These are phyloP conservation scores for Sminthurinus signatus DNA, from an alignment of 1,140 invertebrate species.

Conservation along the genomic window DNA sequence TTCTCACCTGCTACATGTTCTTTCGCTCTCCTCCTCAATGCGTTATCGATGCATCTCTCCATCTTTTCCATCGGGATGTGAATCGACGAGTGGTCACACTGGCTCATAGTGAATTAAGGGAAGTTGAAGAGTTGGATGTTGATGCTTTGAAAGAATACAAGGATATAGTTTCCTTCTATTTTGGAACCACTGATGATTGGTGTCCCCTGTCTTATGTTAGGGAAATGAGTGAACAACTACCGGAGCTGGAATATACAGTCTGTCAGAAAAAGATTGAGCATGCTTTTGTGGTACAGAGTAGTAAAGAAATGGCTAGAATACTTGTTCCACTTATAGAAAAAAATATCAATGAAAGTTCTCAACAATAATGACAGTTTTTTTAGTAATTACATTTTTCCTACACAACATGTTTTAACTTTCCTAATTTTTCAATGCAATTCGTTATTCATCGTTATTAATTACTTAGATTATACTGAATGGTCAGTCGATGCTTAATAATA, in stretches of 20 bases:
- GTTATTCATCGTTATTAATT: no score
- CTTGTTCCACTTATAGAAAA: conserved; percentile 44
- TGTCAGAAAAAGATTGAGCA: conserved; percentile 61
- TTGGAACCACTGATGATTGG: conserved; percentile 68
- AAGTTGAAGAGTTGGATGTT: conserved; percentile 55
- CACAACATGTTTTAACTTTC: no score
- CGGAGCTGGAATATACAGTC: conserved; percentile 57
- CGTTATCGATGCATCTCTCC: conserved; percentile 47
- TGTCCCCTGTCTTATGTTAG: conserved; percentile 60
- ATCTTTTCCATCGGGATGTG: conserved; percentile 51
- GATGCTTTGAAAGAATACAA: conserved; percentile 49
- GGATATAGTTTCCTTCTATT: conserved; percentile 63
- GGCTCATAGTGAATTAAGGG: conserved; percentile 58
- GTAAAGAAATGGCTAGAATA: conserved; percentile 56
- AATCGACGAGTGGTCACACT: conserved; percentile 2
- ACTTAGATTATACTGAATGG: no score
- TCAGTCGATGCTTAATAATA: no score
- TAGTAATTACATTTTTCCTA: no score
- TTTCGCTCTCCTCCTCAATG: conserved; percentile 42
- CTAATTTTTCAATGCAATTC: no score
- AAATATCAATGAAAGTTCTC: not conserved
- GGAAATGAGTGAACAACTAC: conserved; percentile 55
- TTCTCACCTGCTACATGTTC: conserved; percentile 51
- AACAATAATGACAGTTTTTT: no score
- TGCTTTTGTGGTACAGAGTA: conserved; percentile 63